Evolutionary conservation across 2,888 invertebrate genomes (phyloP).

Genomic region (Drosophila meridionalis): DNA sequence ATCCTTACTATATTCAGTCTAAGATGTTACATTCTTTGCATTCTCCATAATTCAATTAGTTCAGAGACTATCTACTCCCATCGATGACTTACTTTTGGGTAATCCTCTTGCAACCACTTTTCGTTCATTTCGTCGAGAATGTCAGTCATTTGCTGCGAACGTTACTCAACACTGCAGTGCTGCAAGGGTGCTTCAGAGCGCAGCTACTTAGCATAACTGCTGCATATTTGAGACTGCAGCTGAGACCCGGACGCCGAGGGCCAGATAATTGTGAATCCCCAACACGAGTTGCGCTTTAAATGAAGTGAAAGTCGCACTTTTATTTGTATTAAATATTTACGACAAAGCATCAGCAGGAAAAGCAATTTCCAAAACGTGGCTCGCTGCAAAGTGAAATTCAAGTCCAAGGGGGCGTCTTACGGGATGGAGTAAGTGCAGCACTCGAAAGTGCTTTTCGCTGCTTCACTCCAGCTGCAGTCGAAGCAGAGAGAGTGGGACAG

Average conservation of each 20-base stretch:
- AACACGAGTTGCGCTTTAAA: constrained; percentile 59
- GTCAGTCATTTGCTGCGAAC: constrained; percentile 1
- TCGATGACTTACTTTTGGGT: background rate
- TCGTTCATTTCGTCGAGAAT: background rate
- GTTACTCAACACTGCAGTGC: background rate
- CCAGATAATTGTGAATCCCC: constrained; percentile 33
- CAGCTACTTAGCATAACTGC: constrained; percentile 27
- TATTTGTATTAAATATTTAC: constrained; percentile 75
- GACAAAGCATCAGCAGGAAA: constrained; percentile 53
- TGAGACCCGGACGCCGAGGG: constrained; percentile 7
- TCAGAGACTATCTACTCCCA: background rate
- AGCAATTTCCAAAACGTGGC: constrained; percentile 53
- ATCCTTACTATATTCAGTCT: background rate
- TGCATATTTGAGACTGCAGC: constrained; percentile 34
- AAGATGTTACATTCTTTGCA: background rate
- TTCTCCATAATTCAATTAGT: background rate
- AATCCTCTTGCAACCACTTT: background rate
- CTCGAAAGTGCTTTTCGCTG: constrained; percentile 41
- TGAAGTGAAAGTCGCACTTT: constrained; percentile 75
- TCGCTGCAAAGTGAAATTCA: constrained; percentile 60
- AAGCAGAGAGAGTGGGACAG: background rate
- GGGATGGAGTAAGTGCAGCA: constrained; percentile 30
- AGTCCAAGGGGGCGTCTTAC: constrained; percentile 32
- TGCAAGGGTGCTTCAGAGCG: background rate
- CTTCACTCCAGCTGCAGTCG: constrained; percentile 14